phyloP scores from a whole-genome alignment of 2,888 invertebrate species.

The Subacronicta megacephala region DNA sequence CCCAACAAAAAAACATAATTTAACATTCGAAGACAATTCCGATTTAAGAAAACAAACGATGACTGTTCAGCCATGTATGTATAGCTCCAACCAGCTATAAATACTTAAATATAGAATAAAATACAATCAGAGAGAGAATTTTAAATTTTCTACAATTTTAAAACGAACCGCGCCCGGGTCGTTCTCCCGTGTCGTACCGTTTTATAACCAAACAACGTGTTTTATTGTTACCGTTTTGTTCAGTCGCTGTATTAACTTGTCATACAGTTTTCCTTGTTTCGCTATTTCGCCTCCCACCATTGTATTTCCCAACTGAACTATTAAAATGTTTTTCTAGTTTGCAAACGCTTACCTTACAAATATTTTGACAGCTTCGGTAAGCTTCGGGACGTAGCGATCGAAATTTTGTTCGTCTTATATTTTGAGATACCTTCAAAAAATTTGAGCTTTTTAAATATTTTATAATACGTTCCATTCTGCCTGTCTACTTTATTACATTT shows the following conservation, averaged over 20 bases:
- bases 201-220: slow-evolving; percentile 60
- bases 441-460: no score
- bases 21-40: neutral
- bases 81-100: slow-evolving; percentile 21
- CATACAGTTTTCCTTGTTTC: slow-evolving; percentile 58
- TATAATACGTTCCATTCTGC: neutral
- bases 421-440: slow-evolving; percentile 2
- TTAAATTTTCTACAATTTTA: slow-evolving; percentile 34
- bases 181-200: slow-evolving; percentile 47
- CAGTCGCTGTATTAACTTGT: slow-evolving; percentile 58
- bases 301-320: slow-evolving; percentile 63
- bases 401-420: slow-evolving; percentile 22
- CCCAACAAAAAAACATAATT: neutral
- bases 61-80: neutral
- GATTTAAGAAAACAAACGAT: slow-evolving; percentile 19
- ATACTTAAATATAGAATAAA: slow-evolving; percentile 31
- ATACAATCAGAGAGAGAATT: slow-evolving; percentile 31
- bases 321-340: slow-evolving; percentile 59
- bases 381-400: slow-evolving; percentile 30
- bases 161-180: slow-evolving; percentile 34
- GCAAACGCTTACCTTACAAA: slow-evolving; percentile 49
- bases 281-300: slow-evolving; percentile 50
- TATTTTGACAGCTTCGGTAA: slow-evolving; percentile 46
- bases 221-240: slow-evolving; percentile 62
- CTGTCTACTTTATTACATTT: no score